A percentile compares a stretch with the other conserved stretches of the same genome.
Evolutionary conservation across 2,888 invertebrate genomes (phyloP).

Genomic region (Rhimphoctona megacephalus): DNA sequence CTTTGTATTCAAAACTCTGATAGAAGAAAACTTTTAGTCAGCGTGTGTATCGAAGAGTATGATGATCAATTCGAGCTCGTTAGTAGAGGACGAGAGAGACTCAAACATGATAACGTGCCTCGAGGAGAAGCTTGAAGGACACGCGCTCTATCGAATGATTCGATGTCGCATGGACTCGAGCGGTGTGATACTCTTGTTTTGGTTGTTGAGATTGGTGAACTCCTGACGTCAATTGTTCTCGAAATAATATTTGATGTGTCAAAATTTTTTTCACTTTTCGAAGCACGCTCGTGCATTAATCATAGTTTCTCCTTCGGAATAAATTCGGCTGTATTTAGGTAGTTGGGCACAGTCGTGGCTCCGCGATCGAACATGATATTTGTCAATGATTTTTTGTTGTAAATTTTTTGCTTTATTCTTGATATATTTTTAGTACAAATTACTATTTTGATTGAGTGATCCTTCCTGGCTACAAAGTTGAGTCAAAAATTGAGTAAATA

Average conservation of each 20-base stretch:
- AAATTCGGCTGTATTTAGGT: not conserved
- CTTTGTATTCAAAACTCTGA: not conserved
- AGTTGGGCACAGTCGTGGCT: not conserved
- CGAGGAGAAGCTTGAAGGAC: not conserved
- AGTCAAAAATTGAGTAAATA: not conserved
- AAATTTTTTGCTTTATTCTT: not conserved
- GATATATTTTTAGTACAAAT: not conserved
- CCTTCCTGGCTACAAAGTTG: not conserved
- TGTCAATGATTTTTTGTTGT: not conserved
- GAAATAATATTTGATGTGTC: constrained; percentile 8
- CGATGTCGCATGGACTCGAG: not conserved
- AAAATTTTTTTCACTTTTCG: not conserved
- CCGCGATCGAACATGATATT: not conserved
- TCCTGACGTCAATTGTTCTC: not conserved
- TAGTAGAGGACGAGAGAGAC: constrained; percentile 14
- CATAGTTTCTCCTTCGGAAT: not conserved
- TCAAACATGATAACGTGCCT: constrained; percentile 7
- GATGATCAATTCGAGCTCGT: not conserved
- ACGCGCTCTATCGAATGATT: not conserved
- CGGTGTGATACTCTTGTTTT: constrained; percentile 25
- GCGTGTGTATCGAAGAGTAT: not conserved
- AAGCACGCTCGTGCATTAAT: not conserved
- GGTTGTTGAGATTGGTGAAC: constrained; percentile 54
- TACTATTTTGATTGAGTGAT: not conserved
- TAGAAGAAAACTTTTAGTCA: not conserved